phyloP scores from a whole-genome alignment of 2,797 vertebrate species.

The Sibirionetta formosa region DNA sequence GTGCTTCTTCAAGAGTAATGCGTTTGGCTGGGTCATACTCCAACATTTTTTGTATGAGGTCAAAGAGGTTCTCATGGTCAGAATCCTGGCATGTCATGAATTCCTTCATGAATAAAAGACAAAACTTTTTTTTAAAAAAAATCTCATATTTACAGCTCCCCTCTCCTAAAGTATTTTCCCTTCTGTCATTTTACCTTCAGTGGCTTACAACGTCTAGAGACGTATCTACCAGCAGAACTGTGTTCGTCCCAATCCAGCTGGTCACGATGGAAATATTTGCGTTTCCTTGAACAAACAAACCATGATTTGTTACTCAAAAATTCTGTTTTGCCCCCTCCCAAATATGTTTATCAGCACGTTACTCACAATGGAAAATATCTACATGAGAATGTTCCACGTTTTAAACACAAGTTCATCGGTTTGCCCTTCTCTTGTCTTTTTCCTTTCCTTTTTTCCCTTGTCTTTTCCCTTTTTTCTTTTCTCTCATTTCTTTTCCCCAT shows the following conservation, averaged over 20 bases:
- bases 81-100: conserved; percentile 86
- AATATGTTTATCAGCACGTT: rapidly evolving
- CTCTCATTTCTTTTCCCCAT: too few relatives aligned
- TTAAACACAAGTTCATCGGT: too few relatives aligned
- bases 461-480: too few relatives aligned
- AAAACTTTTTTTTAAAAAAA: rapidly evolving
- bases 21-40: conserved; percentile 88
- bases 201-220: conserved; percentile 89
- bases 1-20: conserved; percentile 87
- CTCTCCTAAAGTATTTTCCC: neutral
- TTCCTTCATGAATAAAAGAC: conserved; percentile 76
- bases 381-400: too few relatives aligned
- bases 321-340: neutral
- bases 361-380: neutral
- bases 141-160: rapidly evolving
- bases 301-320: neutral
- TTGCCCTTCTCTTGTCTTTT: too few relatives aligned
- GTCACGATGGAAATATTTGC: conserved; percentile 85
- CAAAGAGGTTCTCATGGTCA: conserved; percentile 88
- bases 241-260: conserved; percentile 90
- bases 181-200: conserved; percentile 83
- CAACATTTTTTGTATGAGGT: conserved; percentile 91
- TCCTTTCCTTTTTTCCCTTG: too few relatives aligned
- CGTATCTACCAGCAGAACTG: conserved; percentile 87
- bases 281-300: conserved; percentile 82